Evolutionary conservation across 2,113 vertebrate species (phyloP), one percentile per base, ranked within the genome.

Genomic region (Eulacestoma nigropectus): DNA sequence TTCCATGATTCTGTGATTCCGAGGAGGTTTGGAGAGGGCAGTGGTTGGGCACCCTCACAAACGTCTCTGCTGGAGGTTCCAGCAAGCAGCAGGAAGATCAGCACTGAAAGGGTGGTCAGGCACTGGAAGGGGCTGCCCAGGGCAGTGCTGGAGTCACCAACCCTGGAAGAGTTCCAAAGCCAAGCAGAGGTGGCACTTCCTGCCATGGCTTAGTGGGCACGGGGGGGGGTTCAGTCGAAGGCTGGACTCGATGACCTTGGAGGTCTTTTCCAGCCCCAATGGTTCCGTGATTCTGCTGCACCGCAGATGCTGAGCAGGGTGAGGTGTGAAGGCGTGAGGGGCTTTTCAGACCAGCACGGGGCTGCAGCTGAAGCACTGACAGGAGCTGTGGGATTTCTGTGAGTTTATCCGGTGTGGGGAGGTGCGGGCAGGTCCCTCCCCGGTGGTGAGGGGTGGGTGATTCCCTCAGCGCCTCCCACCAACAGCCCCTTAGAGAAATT

Each of bases 161-260:
- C 21, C n/a, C 57, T 35, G 57, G 16, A 4, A 25, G 4, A 2
- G 30, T 16, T 9, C 41, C 26, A 4, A 26, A 4, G 3, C 6
- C 65, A 4, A 9, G 65, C 35, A n/a, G 49, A 41, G 32, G 30
- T 27, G 57, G 42, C 30, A 10, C 41, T 10, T 16, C 3, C 2
- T 17, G 26, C 49, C 42, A 6, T 7, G 21, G 49, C 35, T 79
- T 0, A 7, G 37, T 6, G 46, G 46, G 14, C 44, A 7, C 0
- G 5, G 41, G n/a, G 41, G n/a, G 35, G 32, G 2, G 3, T 22
- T 25, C 3, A 0, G 12, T 2, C 3, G 5, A 21, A 6, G n/a
- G 32, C 0, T 56, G 76, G 50, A 3, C 14, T 13, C 8, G 30
- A 7, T 25, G 56, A 6, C 13, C 16, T 6, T 4, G 32, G 57